Base-by-base conservation (phyloP, 2,113 vertebrate genomes). In the Smithornis capensis region DNA sequence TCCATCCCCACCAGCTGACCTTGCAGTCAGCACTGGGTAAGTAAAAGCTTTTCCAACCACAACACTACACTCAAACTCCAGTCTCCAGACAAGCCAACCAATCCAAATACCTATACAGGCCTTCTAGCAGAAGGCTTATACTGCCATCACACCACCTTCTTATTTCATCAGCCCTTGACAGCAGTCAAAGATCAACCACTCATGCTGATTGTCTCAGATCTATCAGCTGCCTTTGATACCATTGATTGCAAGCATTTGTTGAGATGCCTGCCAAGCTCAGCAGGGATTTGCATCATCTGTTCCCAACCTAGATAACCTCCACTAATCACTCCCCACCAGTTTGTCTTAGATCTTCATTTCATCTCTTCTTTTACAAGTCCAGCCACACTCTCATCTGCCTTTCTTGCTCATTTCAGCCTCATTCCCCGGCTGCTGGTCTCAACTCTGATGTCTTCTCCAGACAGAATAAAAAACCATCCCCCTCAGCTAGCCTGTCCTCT, bases 161-260 rank as follows among this genome's bases (percentile, higher is more conserved):
- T 15, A 27, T 40, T 77, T 50, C 83, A 59, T n/a, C 8, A 3
- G 28, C 21, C 70, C 76, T 50, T 56, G 47, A 57, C 18, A 23
- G 50, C 76, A 90, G 49, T 42, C 69, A 83, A 86, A 70, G 90
- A 90, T 78, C 76, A 94, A 95, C 75, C 4, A 3, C 76, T 91
- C 56, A 4, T 6, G 29, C 35, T 50, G 74, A 83, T 75, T 86
- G 53, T 63, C 63, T 94, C 55, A 91, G 70, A 85, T 83, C 77
- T 63, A 19, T 70, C 19, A 2, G 19, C 62, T 40, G 6, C 62
- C 59, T 93, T 75, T 85, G 22, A 64, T 57, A 87, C 29, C 31
- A 60, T 10, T 65, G 87, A 92, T 96, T 93, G 71, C 71, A 83
- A 80, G 68, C 69, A 60, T 85, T 89, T 95, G 50, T 85, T 56